Evolutionary conservation across 2,888 invertebrate species (phyloP).

Genomic region (Lysandra bellargus): DNA sequence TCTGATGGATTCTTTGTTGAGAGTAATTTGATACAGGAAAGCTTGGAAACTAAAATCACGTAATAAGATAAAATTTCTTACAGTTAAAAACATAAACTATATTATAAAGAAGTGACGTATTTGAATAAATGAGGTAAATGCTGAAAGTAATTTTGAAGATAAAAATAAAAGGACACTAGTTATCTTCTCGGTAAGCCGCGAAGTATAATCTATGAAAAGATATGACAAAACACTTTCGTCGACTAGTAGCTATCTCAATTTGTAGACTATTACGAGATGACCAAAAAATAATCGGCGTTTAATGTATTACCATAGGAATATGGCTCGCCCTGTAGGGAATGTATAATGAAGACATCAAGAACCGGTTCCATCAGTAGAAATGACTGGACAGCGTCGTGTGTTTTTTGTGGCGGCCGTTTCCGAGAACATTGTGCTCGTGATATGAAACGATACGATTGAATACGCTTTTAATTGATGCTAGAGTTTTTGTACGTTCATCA

Average conservation of each 20-base stretch:
- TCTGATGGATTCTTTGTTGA: background rate
- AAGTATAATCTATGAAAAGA: background rate
- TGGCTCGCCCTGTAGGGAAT: conserved; percentile 54
- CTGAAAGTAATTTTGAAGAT: background rate
- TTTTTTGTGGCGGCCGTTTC: conserved; percentile 29
- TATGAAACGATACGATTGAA: conserved; percentile 26
- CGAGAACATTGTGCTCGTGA: conserved; percentile 22
- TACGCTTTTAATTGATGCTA: conserved; percentile 25
- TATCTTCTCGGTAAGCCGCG: background rate
- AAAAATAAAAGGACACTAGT: background rate
- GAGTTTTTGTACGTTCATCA: conserved; percentile 8
- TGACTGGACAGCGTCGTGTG: conserved; percentile 46
- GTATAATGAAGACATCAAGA: conserved; percentile 75
- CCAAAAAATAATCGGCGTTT: conserved; percentile 34
- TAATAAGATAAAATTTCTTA: background rate
- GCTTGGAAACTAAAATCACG: background rate
- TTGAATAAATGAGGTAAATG: background rate
- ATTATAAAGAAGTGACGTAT: background rate
- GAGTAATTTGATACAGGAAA: background rate
- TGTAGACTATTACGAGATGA: conserved; percentile 14
- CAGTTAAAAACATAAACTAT: background rate
- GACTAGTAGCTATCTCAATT: background rate
- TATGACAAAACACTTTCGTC: conserved; percentile 3
- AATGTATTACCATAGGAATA: conserved; percentile 36
- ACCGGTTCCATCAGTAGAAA: conserved; percentile 61